Evolutionary conservation across 1,140 invertebrate genomes (phyloP), one percentile per base, ranked within the genome.

Genomic region (Gonioctena quinquepunctata): DNA sequence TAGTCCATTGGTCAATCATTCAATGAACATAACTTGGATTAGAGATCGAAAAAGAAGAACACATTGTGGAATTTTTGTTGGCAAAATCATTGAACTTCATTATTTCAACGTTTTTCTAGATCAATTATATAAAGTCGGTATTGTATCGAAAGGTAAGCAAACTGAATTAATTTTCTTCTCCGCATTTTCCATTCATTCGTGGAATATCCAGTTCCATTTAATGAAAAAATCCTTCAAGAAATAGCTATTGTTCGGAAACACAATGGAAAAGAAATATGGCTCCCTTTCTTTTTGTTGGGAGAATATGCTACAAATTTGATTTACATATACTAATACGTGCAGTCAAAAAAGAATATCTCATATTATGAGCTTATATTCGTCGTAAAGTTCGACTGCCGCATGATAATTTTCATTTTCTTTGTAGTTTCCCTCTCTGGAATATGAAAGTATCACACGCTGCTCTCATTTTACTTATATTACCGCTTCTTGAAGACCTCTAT

Each of bases 271-370:
- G 61, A 63, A 63, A 63, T 63, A 63, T 48, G 28, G 19, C 61
- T 63, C 16, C 28, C 61, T 63, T 49, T 49, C 61, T 63, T 63
- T 50, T n/a, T 21, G 28, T 42, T 63, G 42, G 16, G 22, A 33
- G 33, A 63, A 63, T 63, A 63, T 13, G 61, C 61, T 63, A 63
- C 61, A 63, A 63, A 63, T 63, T 63, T 63, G 61, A 63, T 63
- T 63, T 63, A 63, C 61, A 63, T 63, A 63, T 49, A 63, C 61
- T 63, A 63, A 63, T 63, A 63, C 61, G 13, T 48, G 49, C 61
- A 63, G 61, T 63, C 61, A 63, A 63, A 63, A 63, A 33, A 63
- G 42, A 23, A 63, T 63, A 63, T 63, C 16, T 42, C 33, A n/a
- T 42, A 42, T 42, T 42, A 42, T n/a, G n/a, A 42, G 7, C 21